phyloP scores from a whole-genome alignment of 2,797 vertebrate genomes.

The Eulemur coronatus region DNA sequence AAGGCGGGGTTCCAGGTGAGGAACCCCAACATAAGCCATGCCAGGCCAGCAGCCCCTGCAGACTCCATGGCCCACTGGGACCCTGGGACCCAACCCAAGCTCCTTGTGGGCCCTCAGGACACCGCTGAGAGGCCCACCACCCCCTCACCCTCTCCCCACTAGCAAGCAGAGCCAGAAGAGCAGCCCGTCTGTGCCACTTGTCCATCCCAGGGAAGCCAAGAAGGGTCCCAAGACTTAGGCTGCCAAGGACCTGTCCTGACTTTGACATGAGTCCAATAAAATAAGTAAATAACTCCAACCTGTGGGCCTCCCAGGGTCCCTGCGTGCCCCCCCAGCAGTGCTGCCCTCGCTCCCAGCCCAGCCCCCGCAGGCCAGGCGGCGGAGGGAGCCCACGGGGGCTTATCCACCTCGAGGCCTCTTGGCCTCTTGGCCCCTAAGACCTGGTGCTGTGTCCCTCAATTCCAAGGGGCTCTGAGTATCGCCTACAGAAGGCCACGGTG shows the following conservation, averaged over 20 bases:
- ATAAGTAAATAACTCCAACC: not conserved
- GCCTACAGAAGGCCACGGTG: not conserved
- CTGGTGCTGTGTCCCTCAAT: too few relatives aligned
- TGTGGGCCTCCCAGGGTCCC: not conserved
- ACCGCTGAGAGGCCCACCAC: too few relatives aligned
- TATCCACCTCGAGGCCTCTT: accelerated
- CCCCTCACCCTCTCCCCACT: too few relatives aligned
- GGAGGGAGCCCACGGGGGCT: accelerated
- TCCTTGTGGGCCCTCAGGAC: not conserved
- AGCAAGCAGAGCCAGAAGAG: not conserved
- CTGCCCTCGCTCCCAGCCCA: accelerated
- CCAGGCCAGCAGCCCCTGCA: not conserved
- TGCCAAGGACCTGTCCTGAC: not conserved
- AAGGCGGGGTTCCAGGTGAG: not conserved
- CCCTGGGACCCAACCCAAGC: not conserved
- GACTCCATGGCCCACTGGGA: not conserved
- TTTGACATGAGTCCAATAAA: not conserved
- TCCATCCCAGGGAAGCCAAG: not conserved
- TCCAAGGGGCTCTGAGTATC: not conserved
- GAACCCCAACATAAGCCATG: accelerated
- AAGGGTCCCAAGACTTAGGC: not conserved
- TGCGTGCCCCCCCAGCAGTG: accelerated
- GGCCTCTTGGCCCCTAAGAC: not conserved
- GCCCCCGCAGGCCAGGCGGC: too few relatives aligned
- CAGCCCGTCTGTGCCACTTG: accelerated